phyloP scores from a whole-genome alignment of 2,113 vertebrate genomes.

The Chinchilla lanigera region DNA sequence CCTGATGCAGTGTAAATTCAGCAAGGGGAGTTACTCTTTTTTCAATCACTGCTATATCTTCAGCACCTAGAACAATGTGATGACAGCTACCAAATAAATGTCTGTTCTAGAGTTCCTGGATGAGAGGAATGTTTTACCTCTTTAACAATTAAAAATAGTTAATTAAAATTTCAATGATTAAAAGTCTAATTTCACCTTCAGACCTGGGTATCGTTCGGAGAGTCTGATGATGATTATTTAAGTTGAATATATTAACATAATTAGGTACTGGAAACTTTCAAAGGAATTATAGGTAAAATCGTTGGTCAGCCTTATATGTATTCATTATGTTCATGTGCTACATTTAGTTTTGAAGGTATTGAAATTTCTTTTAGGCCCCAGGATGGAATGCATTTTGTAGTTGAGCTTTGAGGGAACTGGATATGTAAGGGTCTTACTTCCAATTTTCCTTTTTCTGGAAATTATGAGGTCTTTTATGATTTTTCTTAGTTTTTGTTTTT shows the following conservation, averaged over 20 bases:
- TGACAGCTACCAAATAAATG: conserved; percentile 9
- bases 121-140: background rate
- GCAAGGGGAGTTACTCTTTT: background rate
- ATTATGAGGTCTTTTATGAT: background rate
- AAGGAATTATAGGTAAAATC: background rate
- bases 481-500: conserved; percentile 12
- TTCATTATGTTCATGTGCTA: background rate
- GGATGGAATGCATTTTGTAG: background rate
- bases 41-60: background rate
- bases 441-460: background rate
- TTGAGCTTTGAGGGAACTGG: background rate
- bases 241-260: conserved; percentile 40
- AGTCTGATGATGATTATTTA: background rate
- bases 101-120: background rate
- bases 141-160: conserved; percentile 42
- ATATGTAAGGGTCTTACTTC: background rate
- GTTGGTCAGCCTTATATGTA: background rate
- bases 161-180: conserved; percentile 32
- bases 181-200: conserved; percentile 5
- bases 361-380: background rate
- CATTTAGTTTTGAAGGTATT: conserved; percentile 8
- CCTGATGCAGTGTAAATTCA: background rate
- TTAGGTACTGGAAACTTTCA: background rate
- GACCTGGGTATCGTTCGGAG: background rate
- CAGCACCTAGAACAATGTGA: background rate